Evolutionary conservation across 2,888 invertebrate genomes (phyloP).

Genomic region (Hydrotaea cyrtoneurina): DNA sequence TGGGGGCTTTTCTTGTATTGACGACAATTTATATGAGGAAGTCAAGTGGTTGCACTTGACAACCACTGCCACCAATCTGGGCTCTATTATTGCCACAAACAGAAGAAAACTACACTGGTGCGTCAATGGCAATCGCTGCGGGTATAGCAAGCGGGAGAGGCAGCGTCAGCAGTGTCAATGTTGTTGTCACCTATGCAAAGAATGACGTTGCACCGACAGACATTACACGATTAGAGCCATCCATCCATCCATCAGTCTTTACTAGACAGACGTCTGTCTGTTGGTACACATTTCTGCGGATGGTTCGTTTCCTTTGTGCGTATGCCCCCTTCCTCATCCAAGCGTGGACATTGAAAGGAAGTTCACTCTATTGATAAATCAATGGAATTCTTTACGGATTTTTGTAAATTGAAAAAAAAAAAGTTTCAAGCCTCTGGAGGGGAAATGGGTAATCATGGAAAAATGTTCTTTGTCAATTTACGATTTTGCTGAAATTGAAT

Average conservation of each 20-base stretch:
- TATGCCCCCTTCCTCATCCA: not conserved
- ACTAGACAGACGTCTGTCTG: not conserved
- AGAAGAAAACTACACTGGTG: not conserved
- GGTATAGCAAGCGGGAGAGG: no score
- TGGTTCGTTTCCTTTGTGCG: constrained; percentile 7
- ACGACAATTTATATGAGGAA: not conserved
- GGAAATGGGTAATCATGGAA: constrained; percentile 35
- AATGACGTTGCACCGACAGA: constrained; percentile 21
- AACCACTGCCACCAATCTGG: not conserved
- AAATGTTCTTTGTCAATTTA: constrained; percentile 21
- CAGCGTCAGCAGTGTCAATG: not conserved
- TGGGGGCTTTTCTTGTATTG: not conserved
- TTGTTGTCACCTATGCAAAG: constrained; percentile 1
- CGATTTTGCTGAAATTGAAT: not conserved
- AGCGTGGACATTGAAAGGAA: not conserved
- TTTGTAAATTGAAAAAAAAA: not conserved
- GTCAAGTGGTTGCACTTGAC: constrained; percentile 18
- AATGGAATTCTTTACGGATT: constrained; percentile 47
- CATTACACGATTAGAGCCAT: not conserved
- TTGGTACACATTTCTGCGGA: not conserved
- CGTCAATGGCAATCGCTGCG: not conserved
- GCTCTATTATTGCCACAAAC: constrained; percentile 13
- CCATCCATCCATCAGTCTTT: constrained; percentile 1
- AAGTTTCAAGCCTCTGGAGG: not conserved
- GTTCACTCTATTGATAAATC: constrained; percentile 26